Base-by-base conservation (phyloP, 2,888 invertebrate species). In the Hofmannophila pseudospretella region DNA sequence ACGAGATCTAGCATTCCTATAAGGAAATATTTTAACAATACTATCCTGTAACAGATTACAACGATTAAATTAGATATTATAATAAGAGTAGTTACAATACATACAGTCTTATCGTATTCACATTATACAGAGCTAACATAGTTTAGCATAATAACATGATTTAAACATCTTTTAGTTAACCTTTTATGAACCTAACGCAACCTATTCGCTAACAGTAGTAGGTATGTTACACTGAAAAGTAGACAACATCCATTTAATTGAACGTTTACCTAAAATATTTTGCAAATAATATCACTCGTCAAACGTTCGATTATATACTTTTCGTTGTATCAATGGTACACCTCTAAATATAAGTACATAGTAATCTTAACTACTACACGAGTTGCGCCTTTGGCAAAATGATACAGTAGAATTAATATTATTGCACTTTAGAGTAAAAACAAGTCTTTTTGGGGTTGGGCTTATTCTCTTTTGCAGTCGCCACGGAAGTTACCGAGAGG, bases 1-100 rank as follows among this genome's bases (percentile, higher is more conserved):
- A 76, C 79, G 84, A 84, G 85, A 85, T 84, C 85, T 85, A 82
- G 77, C 77, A 68, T 68, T 71, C 57, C 72, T 79, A n/a, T n/a
- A 79, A 59, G 52, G 52, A 58, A 56, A 69, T 59, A 63, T 49
- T 58, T 41, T 64, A 71, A 69, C 63, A 69, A 68, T 65, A 58
- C 47, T 44, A 58, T 54, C 44, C 39, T 51, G 49, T 57, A 60
- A 64, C 54, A 57, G 53, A 58, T 53, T 69, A 67, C 49, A 64
- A 65, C 58, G 56, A 62, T 58, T 48, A 59, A 54, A 58, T 56
- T 54, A 61, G 47, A 47, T 57, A 60, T 48, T 44, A 49, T 47
- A 39, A 40, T 40, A 43, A 30, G 36, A 38, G 38, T 27, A 27
- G 19, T 41, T 44, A 28, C 51, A 59, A 51, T 68, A 74, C 59